Evolutionary conservation across 2,888 invertebrate genomes (phyloP).

Genomic region (Cactoblastis cactorum): DNA sequence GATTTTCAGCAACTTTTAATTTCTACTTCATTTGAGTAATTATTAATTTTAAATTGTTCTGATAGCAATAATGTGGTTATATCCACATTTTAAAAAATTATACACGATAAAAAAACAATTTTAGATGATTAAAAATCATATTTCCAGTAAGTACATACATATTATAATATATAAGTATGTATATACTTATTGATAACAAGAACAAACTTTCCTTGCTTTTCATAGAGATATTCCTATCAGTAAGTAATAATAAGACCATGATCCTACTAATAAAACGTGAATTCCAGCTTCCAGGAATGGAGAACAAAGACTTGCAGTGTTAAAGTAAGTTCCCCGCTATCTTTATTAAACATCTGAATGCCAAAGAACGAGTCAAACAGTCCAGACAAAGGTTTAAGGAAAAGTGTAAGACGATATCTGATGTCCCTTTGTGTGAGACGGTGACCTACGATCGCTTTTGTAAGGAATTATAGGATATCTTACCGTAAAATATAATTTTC

Average conservation of each 20-base stretch:
- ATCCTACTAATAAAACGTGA: neutral
- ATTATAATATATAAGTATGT: too few species aligned
- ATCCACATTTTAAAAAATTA: too few species aligned
- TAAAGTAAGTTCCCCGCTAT: conserved; percentile 8
- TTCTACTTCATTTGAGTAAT: too few species aligned
- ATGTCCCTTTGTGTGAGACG: neutral
- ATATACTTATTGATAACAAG: too few species aligned
- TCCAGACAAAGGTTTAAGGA: conserved; percentile 1
- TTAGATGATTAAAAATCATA: too few species aligned
- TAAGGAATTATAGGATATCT: conserved; percentile 2
- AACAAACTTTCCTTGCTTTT: too few species aligned
- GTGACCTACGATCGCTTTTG: neutral
- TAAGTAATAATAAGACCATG: neutral
- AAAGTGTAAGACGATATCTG: conserved; percentile 7
- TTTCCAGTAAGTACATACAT: too few species aligned
- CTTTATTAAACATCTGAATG: conserved; percentile 11
- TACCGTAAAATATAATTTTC: neutral
- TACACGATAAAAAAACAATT: too few species aligned
- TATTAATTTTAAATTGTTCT: too few species aligned
- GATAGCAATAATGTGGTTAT: too few species aligned
- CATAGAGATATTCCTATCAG: too few species aligned
- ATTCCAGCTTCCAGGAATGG: neutral
- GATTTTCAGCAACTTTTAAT: too few species aligned
- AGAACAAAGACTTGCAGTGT: neutral
- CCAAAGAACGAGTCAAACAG: conserved; percentile 1